phyloP scores from a whole-genome alignment of 2,888 invertebrate genomes.

The Pseudeuparius sepicola region DNA sequence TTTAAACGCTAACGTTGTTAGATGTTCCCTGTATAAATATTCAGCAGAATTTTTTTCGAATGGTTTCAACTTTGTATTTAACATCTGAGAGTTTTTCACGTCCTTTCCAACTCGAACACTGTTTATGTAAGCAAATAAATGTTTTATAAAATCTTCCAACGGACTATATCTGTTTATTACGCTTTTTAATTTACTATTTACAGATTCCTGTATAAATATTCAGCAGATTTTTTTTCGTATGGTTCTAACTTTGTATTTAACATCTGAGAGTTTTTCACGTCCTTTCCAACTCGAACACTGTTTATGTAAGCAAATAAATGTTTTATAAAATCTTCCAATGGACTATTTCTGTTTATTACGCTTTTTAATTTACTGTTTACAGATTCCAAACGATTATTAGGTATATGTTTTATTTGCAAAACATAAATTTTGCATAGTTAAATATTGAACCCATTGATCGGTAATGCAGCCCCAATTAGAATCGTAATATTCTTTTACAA shows the following conservation, averaged over 20 bases:
- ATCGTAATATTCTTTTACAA: constrained; percentile 7
- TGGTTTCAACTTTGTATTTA: too few relatives aligned
- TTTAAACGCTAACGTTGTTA: constrained; percentile 11
- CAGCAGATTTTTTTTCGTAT: too few relatives aligned
- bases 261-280: too few relatives aligned
- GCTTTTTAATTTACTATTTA: constrained; percentile 11
- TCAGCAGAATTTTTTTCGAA: constrained; percentile 6
- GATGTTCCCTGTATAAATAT: constrained; percentile 9
- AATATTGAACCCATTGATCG: constrained; percentile 11
- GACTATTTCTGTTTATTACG: constrained; percentile 8
- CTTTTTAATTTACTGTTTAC: constrained; percentile 11
- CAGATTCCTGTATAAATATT: too few relatives aligned
- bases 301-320: constrained; percentile 9
- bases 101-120: constrained; percentile 6
- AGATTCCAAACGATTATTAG: constrained; percentile 12
- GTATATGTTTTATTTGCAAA: constrained; percentile 11
- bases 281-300: constrained; percentile 6
- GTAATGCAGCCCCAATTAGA: constrained; percentile 10
- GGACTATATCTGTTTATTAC: constrained; percentile 10
- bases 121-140: constrained; percentile 8
- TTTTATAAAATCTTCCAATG: constrained; percentile 11
- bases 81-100: too few relatives aligned
- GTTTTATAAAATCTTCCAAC: constrained; percentile 11
- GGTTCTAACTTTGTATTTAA: too few relatives aligned
- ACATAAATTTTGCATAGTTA: constrained; percentile 11